Percentiles rank a stretch among this genome's conserved stretches.
These are phyloP conservation scores for Nanger granti DNA, from an alignment of 2,113 vertebrate genomes.

Conservation along the genomic window DNA sequence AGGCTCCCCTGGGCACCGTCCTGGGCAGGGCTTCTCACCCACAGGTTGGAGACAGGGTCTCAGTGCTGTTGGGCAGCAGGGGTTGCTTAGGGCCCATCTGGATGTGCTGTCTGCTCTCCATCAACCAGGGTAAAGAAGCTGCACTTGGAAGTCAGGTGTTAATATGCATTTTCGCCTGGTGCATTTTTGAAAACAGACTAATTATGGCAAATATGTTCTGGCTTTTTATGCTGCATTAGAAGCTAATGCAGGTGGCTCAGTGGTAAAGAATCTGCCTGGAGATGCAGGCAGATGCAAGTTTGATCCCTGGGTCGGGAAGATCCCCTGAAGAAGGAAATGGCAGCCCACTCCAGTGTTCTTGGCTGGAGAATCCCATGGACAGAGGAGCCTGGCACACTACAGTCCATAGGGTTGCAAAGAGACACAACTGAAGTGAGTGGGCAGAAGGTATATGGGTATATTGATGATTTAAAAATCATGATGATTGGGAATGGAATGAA, in stretches of 20 bases:
- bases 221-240: neutral
- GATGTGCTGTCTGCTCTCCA: neutral
- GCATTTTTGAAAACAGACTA: neutral
- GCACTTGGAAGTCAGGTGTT: neutral
- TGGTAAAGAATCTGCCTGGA: neutral
- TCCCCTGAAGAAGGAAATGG: neutral
- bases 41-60: neutral
- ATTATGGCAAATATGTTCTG: neutral
- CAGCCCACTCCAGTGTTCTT: neutral
- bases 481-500: neutral
- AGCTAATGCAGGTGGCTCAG: neutral
- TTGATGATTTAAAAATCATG: neutral
- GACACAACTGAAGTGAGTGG: neutral
- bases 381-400: neutral
- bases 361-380: neutral
- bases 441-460: neutral
- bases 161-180: neutral
- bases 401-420: neutral
- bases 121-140: neutral
- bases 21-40: neutral
- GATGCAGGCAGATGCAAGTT: neutral
- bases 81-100: neutral
- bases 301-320: neutral
- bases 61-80: neutral
- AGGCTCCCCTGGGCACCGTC: neutral